Base-by-base conservation (phyloP, 2,797 vertebrate species). In the Pogonophryne albipinna region DNA sequence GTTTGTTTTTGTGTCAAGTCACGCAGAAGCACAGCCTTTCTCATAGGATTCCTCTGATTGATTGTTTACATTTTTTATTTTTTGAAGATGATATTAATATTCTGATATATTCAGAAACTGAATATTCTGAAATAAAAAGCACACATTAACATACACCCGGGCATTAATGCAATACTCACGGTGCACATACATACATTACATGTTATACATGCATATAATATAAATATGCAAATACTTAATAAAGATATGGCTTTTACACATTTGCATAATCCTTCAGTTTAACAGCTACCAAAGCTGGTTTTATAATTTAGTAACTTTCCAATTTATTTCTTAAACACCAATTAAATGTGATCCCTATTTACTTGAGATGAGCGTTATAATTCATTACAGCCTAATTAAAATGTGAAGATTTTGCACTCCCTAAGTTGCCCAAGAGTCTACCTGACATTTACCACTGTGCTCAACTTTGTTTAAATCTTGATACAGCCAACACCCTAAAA, bases 1-100 rank as follows among this genome's bases (percentile, higher is more conserved):
- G 44, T 71, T 76, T 70, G 49, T 70, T 66, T 76, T 67, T 67
- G 49, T 78, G 59, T 75, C 71, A 38, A 70, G 58, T 80, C 59
- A 78, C 71, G 65, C 69, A 57, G 46, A 34, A 72, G 14, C 12
- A 64, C 23, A 63, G 46, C 45, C 23, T 63, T 57, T 79, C 42
- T 47, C 15, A 9, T 14, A 4, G 51, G 42, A 73, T 57, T 75
- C 56, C 11, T 19, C 11, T 19, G 27, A 60, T 9, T 42, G 56
- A 60, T 64, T 63, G 27, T 49, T 13, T 49, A 12, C 11, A 50
- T 31, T 60, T 79, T 41, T 17, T 27, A 53, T 63, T 20, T 63
- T 20, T 44, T 50, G 0, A 70, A 6, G 44, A 20, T 5, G 13
- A 17, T 16, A 0, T 34, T 64, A 20, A 55, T 60, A 63, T 46